Evolutionary conservation across 2,888 invertebrate species (phyloP).

Genomic region (Plemyria rubiginata): DNA sequence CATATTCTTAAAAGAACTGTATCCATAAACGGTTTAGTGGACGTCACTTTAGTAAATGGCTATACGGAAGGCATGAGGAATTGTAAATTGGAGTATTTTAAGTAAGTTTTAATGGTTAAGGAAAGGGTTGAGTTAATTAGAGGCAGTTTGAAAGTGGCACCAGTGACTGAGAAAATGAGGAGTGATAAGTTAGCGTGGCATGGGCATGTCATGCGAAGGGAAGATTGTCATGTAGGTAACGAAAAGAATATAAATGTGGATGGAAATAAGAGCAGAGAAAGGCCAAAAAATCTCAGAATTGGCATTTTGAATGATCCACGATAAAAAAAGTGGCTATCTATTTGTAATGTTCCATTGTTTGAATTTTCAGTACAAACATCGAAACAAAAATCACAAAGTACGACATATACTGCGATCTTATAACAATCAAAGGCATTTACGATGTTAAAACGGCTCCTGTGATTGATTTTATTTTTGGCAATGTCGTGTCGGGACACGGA

Average conservation of each 20-base stretch:
- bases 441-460: slow-evolving; percentile 29
- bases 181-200: too few species aligned
- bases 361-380: slow-evolving; percentile 39
- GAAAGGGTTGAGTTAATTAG: too few species aligned
- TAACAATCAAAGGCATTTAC: slow-evolving; percentile 36
- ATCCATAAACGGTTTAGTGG: slow-evolving; percentile 29
- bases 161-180: too few species aligned
- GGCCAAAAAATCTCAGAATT: too few species aligned
- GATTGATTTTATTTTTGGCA: slow-evolving; percentile 26
- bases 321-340: too few species aligned
- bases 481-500: slow-evolving; percentile 35
- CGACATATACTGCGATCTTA: slow-evolving; percentile 33
- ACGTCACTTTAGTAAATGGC: slow-evolving; percentile 39
- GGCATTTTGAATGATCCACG: too few species aligned
- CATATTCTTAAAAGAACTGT: slow-evolving; percentile 29
- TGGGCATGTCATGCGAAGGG: too few species aligned
- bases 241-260: too few species aligned
- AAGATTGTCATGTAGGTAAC: too few species aligned
- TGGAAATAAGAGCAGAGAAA: too few species aligned
- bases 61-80: slow-evolving; percentile 33
- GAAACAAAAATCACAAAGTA: slow-evolving; percentile 25
- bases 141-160: too few species aligned
- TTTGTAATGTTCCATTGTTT: not conserved
- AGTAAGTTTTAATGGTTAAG: slow-evolving; percentile 27
- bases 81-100: slow-evolving; percentile 33